phyloP scores from a whole-genome alignment of 2,113 vertebrate species.

The Oreochromis tanganicae region DNA sequence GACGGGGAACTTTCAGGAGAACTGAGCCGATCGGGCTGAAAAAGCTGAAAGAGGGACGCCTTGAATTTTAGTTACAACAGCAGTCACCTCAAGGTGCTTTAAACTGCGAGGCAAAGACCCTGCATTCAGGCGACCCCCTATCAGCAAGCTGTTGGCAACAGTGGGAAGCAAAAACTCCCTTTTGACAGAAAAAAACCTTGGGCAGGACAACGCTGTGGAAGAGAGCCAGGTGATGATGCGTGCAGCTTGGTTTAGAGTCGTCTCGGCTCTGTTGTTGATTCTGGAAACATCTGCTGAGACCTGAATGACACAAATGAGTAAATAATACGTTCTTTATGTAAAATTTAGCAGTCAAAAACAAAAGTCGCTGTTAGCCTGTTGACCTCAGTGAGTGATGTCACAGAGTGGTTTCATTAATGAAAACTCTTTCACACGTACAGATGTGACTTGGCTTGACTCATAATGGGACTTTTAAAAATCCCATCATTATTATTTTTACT shows the following conservation, averaged over 20 bases:
- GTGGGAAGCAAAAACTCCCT: background rate
- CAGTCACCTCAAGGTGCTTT: background rate
- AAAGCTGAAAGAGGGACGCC: background rate
- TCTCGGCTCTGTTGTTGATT: background rate
- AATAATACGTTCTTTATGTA: background rate
- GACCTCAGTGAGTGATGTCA: background rate
- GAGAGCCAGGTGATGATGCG: fast-evolving
- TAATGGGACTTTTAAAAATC: background rate
- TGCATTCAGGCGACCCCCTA: background rate
- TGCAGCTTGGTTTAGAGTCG: background rate
- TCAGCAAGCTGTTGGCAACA: background rate
- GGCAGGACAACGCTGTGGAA: background rate
- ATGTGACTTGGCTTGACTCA: background rate
- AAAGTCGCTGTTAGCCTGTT: background rate
- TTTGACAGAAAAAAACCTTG: background rate
- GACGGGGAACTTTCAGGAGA: background rate
- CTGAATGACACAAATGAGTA: background rate
- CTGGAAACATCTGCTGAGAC: background rate
- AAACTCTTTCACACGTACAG: background rate
- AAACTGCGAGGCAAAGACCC: background rate
- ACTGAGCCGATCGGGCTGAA: background rate
- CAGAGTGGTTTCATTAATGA: fast-evolving
- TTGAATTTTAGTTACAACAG: background rate
- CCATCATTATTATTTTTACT: background rate
- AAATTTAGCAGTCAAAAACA: background rate